phyloP scores from a whole-genome alignment of 2,888 invertebrate species.

The Cataglyphis cursor region DNA sequence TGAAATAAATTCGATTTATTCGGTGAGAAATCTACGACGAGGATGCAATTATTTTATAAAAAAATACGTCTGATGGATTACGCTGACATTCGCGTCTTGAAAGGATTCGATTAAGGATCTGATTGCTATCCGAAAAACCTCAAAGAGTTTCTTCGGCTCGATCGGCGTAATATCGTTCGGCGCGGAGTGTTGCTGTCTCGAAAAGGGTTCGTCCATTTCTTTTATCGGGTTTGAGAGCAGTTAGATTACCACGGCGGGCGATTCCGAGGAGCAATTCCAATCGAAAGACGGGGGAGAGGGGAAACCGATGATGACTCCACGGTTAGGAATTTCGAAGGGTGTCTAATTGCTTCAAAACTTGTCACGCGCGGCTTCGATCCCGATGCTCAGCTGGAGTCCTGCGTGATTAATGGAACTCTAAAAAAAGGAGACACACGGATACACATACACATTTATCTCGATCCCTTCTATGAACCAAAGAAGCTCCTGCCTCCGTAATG shows the following conservation, averaged over 20 bases:
- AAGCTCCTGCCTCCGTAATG: slow-evolving; percentile 64
- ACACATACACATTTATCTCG: slow-evolving; percentile 52
- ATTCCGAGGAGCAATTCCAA: slow-evolving; percentile 41
- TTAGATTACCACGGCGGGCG: slow-evolving; percentile 53
- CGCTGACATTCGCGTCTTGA: slow-evolving; percentile 55
- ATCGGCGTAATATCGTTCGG: slow-evolving; percentile 52
- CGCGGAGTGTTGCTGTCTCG: slow-evolving; percentile 48
- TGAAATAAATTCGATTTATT: slow-evolving; percentile 31
- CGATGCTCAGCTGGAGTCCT: slow-evolving; percentile 68
- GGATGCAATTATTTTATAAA: slow-evolving; percentile 50
- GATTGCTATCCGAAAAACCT: slow-evolving; percentile 59
- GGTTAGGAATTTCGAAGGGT: slow-evolving; percentile 76
- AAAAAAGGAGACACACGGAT: slow-evolving; percentile 58
- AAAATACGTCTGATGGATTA: slow-evolving; percentile 40
- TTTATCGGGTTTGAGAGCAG: slow-evolving; percentile 60
- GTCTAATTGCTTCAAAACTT: slow-evolving; percentile 82
- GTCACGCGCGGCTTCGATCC: slow-evolving; percentile 77
- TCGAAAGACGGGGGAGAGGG: slow-evolving; percentile 27
- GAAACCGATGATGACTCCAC: slow-evolving; percentile 73
- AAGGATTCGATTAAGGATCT: slow-evolving; percentile 55
- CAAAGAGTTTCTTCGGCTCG: slow-evolving; percentile 51
- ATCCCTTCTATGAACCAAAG: slow-evolving; percentile 41
- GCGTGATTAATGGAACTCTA: slow-evolving; percentile 73
- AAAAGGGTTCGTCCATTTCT: slow-evolving; percentile 59
- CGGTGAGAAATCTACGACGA: slow-evolving; percentile 6